Percentiles rank a stretch among this genome's conserved stretches.
phyloP scores from a whole-genome alignment of 1,140 invertebrate species.

The Pseudomyrmex concolor region DNA sequence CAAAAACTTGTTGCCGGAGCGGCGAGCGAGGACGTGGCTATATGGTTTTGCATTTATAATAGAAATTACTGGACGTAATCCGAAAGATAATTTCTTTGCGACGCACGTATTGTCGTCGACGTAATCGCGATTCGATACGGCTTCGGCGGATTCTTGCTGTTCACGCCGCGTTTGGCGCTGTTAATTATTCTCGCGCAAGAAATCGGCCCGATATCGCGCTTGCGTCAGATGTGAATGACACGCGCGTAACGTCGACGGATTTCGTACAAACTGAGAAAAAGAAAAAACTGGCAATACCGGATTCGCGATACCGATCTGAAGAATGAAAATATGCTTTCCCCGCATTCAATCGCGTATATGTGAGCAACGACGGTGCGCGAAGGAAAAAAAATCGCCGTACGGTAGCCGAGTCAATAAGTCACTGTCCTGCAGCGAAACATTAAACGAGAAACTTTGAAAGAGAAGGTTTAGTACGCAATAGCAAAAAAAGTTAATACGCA shows the following conservation, averaged over 20 bases:
- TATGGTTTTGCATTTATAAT: conserved; percentile 36
- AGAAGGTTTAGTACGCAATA: neutral
- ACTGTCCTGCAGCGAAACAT: neutral
- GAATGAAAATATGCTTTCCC: conserved; percentile 37
- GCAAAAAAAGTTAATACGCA: conserved; percentile 7
- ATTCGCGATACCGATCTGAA: conserved; percentile 41
- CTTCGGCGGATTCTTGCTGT: conserved; percentile 39
- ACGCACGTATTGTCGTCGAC: conserved; percentile 37
- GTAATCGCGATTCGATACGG: conserved; percentile 47
- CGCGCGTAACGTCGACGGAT: conserved; percentile 52
- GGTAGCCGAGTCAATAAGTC: conserved; percentile 3
- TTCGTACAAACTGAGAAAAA: conserved; percentile 45
- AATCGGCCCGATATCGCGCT: conserved; percentile 48
- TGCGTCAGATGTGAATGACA: conserved; percentile 63
- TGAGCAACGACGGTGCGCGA: conserved; percentile 17
- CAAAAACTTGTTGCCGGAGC: conserved; percentile 37
- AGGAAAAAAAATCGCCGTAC: neutral
- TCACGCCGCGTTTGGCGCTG: conserved; percentile 62
- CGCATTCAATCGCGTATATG: neutral
- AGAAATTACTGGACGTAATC: conserved; percentile 47
- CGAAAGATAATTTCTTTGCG: conserved; percentile 58
- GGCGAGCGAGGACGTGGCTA: neutral
- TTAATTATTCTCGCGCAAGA: conserved; percentile 62
- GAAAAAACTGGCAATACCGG: conserved; percentile 65
- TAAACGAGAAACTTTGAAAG: neutral